Evolutionary conservation across 2,888 invertebrate species (phyloP), one percentile per base, ranked within the genome.

Genomic region (Apotomis betuletana): DNA sequence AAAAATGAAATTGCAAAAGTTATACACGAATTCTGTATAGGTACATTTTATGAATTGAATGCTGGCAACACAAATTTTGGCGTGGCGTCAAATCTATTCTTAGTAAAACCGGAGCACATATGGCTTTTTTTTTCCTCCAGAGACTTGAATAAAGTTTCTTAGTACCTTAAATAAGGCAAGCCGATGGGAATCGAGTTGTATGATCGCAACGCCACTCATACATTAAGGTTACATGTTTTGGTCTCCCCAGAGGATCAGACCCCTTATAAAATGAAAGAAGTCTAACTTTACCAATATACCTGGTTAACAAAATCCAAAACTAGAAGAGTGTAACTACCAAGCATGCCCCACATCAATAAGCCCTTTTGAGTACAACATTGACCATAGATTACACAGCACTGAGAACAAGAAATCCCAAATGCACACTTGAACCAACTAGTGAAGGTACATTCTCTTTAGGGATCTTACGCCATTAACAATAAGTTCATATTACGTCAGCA

Each of bases 301-400:
- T 49, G 49, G 49, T 49, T 49, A 49, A 2, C 10, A 1, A 41
- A 9, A 9, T 9, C 9, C 9, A 49, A 0, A 3, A 49, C 9
- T 9, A 49, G 6, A 49, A 9, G 49, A 9, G 49, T 3, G 49
- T 49, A 49, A 49, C 9, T 49, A 49, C 8, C 49, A 49, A 3
- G 49, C 49, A 49, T 49, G 5, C 10, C 49, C 49, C 5, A 10
- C 6, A 9, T 9, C 9, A 12, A 10, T 49, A 49, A 49, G 49
- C 10, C 49, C 49, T 49, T 49, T 6, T 36, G 27, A 27, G 27
- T 15, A 9, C 27, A 36, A 9, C 12, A 58, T 58, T n/a, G 38
- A 10, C 38, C 58, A 36, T 57, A n/a, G 58, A 58, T 58, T 58
- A 58, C 38, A 27, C 38, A 58, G 38, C 58, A n/a, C 58, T 58